Evolutionary conservation across 2,113 vertebrate species (phyloP).

Genomic region (Hypanus sabinus): DNA sequence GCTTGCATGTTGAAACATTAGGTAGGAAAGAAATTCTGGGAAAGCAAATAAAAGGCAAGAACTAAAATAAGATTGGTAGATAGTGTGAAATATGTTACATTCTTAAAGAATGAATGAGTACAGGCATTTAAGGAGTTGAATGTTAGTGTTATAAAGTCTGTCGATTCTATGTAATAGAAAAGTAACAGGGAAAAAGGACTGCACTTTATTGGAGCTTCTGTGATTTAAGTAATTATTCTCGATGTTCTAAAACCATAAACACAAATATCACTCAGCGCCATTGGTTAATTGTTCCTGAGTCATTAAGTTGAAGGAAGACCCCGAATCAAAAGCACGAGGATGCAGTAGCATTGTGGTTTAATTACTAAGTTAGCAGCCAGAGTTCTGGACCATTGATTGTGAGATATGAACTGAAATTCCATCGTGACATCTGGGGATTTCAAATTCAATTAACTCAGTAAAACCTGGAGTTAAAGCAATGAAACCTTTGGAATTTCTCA

Average conservation of each 20-base stretch:
- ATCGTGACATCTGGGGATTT: too few relatives aligned
- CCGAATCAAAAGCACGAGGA: background rate
- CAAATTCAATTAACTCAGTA: too few relatives aligned
- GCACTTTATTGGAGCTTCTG: background rate
- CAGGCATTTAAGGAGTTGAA: background rate
- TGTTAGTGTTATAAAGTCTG: background rate
- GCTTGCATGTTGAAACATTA: background rate
- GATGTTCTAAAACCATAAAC: background rate
- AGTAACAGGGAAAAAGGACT: background rate
- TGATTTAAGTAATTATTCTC: background rate
- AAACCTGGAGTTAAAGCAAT: too few relatives aligned
- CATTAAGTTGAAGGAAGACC: background rate
- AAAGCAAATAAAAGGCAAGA: background rate
- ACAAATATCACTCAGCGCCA: background rate
- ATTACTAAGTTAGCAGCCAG: too few relatives aligned
- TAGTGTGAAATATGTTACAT: background rate
- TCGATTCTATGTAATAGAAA: background rate
- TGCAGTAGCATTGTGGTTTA: too few relatives aligned
- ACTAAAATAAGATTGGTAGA: background rate
- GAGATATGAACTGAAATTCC: too few relatives aligned
- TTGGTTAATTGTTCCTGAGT: background rate
- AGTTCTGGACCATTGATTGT: too few relatives aligned
- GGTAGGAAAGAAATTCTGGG: background rate
- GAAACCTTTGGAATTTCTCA: too few relatives aligned
- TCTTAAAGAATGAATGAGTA: background rate